Evolutionary conservation across 2,888 invertebrate genomes (phyloP).

Genomic region (Tinea pellionella): DNA sequence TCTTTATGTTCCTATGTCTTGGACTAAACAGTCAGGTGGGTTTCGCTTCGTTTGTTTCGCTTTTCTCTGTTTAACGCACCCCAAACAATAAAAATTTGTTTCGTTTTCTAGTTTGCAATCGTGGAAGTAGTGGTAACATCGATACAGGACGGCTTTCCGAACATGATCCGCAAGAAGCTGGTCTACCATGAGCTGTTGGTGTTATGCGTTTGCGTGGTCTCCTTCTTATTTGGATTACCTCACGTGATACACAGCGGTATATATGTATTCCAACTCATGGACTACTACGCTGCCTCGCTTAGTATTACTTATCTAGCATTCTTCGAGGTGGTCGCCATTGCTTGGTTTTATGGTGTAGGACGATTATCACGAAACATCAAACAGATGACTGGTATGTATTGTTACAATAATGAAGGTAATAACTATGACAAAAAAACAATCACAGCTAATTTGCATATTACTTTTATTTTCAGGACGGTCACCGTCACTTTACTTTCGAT

Average conservation of each 20-base stretch:
- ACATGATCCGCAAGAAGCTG: constrained; percentile 84
- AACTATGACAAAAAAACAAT: neutral
- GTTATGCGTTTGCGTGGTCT: constrained; percentile 82
- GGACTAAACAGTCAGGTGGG: constrained; percentile 88
- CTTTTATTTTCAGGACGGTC: constrained; percentile 48
- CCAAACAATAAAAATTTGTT: too few relatives aligned
- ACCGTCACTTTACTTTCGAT: constrained; percentile 84
- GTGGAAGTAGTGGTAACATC: constrained; percentile 95
- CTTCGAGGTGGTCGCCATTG: constrained; percentile 91
- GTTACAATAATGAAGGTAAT: too few relatives aligned
- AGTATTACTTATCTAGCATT: constrained; percentile 93
- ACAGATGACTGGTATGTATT: constrained; percentile 85
- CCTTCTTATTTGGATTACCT: constrained; percentile 87
- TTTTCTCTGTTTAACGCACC: too few relatives aligned
- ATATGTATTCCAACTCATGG: constrained; percentile 91
- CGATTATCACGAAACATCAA: constrained; percentile 84
- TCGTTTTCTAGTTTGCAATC: constrained; percentile 83
- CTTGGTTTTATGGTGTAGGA: constrained; percentile 91
- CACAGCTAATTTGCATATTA: neutral
- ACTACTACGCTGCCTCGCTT: constrained; percentile 92
- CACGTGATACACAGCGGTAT: constrained; percentile 92
- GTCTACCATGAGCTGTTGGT: constrained; percentile 90
- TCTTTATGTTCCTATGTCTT: constrained; percentile 89
- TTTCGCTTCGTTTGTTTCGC: neutral
- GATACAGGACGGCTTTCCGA: constrained; percentile 92